These are phyloP conservation scores for Stenodera caucasica DNA, from an alignment of 2,888 invertebrate species.

Conservation along the genomic window DNA sequence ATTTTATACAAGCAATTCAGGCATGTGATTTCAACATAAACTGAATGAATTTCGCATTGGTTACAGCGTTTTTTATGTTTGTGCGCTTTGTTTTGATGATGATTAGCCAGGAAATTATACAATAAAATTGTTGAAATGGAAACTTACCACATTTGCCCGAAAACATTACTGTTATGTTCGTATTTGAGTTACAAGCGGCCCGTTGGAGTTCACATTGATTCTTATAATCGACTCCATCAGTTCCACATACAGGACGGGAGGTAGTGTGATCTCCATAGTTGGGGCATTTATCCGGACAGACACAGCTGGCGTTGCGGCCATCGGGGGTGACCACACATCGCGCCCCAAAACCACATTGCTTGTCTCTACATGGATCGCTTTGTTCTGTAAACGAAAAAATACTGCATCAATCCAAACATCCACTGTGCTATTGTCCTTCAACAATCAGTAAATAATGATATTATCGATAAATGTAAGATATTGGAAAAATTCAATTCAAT, in stretches of 20 bases:
- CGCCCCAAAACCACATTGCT: conserved; percentile 70
- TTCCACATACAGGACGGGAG: conserved; percentile 78
- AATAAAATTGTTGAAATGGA: conserved; percentile 8
- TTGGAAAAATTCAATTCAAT: background rate
- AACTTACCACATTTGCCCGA: conserved; percentile 85
- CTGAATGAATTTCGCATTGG: conserved; percentile 13
- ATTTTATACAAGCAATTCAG: conserved; percentile 20
- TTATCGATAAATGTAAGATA: background rate
- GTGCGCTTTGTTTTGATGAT: background rate
- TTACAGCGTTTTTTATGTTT: background rate
- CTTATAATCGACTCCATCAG: conserved; percentile 81
- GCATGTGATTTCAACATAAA: conserved; percentile 18
- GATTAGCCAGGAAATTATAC: background rate
- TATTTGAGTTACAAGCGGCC: conserved; percentile 73
- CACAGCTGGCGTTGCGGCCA: conserved; percentile 73
- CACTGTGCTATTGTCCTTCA: conserved; percentile 6
- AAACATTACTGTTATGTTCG: conserved; percentile 79
- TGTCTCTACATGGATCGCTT: conserved; percentile 71
- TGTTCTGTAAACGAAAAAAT: conserved; percentile 59
- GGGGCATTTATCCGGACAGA: conserved; percentile 78
- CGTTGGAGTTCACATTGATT: conserved; percentile 83
- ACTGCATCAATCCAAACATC: conserved; percentile 15
- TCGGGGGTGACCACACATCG: conserved; percentile 68
- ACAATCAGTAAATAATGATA: background rate
- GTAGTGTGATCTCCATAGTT: conserved; percentile 82